Evolutionary conservation across 37 sponge, comb jelly and placozoan genomes (phyloP).

Genomic region (Theonella swinhoei): DNA sequence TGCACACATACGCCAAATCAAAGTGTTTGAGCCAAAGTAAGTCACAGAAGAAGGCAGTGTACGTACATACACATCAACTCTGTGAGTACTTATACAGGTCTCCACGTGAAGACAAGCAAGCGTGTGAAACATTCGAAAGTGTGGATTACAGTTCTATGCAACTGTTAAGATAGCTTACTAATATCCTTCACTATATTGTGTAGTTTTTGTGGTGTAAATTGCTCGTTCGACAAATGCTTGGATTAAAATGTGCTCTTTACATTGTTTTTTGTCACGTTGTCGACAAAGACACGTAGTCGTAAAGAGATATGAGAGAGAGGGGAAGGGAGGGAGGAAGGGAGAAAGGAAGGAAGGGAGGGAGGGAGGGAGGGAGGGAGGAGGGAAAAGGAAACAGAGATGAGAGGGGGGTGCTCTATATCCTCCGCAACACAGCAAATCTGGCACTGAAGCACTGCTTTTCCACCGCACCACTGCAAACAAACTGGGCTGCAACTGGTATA

Average conservation of each 20-base stretch:
- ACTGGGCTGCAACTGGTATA: too few species aligned
- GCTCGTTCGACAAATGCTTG: too few species aligned
- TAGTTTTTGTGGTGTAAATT: too few species aligned
- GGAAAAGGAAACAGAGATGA: background rate
- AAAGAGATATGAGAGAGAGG: background rate
- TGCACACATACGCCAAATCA: slow-evolving; percentile 89
- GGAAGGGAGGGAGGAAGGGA: background rate
- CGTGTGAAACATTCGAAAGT: background rate
- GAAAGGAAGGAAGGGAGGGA: background rate
- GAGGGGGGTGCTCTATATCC: background rate
- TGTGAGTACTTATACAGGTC: background rate
- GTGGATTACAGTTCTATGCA: too few species aligned
- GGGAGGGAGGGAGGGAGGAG: background rate
- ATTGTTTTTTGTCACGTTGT: too few species aligned
- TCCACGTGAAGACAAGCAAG: background rate
- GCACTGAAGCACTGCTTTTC: too few species aligned
- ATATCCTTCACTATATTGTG: too few species aligned
- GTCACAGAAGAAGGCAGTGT: background rate
- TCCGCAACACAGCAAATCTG: too few species aligned
- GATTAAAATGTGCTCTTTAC: too few species aligned
- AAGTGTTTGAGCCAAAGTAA: slow-evolving; percentile 79
- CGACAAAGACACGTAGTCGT: too few species aligned
- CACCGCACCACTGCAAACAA: too few species aligned
- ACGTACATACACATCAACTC: background rate
- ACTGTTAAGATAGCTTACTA: too few species aligned